Percentiles rank a stretch among this genome's conserved stretches.
Conservation (phyloP, 2,888 invertebrate genomes). For the Tinea semifulvella region DNA sequence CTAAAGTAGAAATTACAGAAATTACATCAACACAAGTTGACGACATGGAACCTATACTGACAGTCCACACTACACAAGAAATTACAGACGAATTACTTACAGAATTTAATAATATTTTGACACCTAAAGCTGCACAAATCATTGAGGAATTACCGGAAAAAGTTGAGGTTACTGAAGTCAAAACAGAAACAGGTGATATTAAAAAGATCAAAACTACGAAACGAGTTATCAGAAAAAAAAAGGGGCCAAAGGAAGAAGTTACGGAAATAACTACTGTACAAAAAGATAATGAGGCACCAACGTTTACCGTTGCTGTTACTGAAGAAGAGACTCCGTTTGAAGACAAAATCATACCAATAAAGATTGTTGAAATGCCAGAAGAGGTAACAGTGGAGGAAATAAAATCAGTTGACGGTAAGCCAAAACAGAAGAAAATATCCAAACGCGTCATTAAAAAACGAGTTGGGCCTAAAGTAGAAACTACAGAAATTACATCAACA, state of each 20-base stretch:
- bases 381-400: constrained; percentile 16
- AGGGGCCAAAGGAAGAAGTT: constrained; percentile 21
- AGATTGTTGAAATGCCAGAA: constrained; percentile 5
- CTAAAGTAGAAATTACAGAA: constrained; percentile 25
- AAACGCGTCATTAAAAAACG: constrained; percentile 29
- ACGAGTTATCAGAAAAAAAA: constrained; percentile 27
- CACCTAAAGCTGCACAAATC: constrained; percentile 3
- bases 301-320: constrained; percentile 25
- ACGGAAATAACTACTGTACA: constrained; percentile 26
- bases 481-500: constrained; percentile 50
- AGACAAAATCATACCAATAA: constrained; percentile 17
- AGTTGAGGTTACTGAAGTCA: constrained; percentile 23
- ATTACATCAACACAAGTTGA: constrained; percentile 26
- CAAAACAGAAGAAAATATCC: constrained; percentile 10
- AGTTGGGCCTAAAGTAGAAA: constrained; percentile 33
- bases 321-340: constrained; percentile 22
- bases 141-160: constrained; percentile 17
- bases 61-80: constrained; percentile 21
- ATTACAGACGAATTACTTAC: no score
- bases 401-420: not conserved
- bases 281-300: constrained; percentile 38
- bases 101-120: no score
- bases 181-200: constrained; percentile 23
- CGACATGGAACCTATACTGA: constrained; percentile 18
- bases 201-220: constrained; percentile 31